These are phyloP conservation scores for Limnothrissa miodon DNA, from an alignment of 2,113 vertebrate genomes.

Conservation along the genomic window DNA sequence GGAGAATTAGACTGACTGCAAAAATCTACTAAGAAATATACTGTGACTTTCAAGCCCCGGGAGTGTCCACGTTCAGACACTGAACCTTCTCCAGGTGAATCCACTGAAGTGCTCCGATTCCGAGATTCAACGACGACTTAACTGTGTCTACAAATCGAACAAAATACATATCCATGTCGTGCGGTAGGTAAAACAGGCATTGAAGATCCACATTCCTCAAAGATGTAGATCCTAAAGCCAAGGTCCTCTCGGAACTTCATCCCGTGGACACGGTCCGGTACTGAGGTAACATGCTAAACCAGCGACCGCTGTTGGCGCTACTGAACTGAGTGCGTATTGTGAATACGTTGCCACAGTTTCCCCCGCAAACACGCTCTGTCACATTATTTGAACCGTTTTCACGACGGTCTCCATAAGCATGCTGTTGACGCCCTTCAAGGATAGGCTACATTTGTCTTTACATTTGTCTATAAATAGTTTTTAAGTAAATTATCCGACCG, in stretches of 20 bases:
- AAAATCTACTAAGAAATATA: constrained; percentile 4
- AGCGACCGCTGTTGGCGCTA: constrained; percentile 26
- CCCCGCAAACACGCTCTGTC: not conserved
- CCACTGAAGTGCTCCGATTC: not conserved
- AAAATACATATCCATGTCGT: constrained; percentile 35
- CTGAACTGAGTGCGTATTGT: constrained; percentile 35
- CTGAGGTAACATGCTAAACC: constrained; percentile 24
- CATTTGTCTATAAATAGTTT: not conserved
- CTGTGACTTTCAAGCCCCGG: not conserved
- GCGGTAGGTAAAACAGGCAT: not conserved
- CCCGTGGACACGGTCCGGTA: constrained; percentile 24
- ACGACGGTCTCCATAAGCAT: not conserved
- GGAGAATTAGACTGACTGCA: not conserved
- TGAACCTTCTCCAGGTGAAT: constrained; percentile 7
- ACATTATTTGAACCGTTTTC: not conserved
- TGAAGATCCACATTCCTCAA: constrained; percentile 23
- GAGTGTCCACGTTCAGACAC: constrained; percentile 13
- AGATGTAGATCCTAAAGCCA: constrained; percentile 29
- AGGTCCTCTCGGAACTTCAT: constrained; percentile 18
- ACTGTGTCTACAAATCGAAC: constrained; percentile 8
- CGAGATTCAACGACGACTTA: not conserved
- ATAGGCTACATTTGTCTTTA: not conserved
- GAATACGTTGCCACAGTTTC: constrained; percentile 22
- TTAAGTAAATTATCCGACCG: not conserved
- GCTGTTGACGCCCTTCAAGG: not conserved